Evolutionary conservation across 2,797 vertebrate species (phyloP).

Genomic region (Myiothlypis chrysogaster): DNA sequence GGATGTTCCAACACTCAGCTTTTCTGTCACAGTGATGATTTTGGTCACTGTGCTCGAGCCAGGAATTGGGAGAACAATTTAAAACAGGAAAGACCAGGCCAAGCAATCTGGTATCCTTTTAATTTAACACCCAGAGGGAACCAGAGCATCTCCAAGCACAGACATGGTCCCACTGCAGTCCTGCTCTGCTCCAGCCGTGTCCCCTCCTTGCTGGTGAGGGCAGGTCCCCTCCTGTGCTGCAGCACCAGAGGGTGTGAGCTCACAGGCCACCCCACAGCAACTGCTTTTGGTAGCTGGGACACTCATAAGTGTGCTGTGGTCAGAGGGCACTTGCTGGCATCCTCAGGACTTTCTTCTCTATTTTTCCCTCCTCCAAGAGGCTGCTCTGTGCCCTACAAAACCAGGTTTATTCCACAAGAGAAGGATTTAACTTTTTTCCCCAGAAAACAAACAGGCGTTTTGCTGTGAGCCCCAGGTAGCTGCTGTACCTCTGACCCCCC

Average conservation of each 20-base stretch:
- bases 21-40: not conserved
- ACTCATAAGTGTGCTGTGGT: not conserved
- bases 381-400: not conserved
- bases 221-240: not conserved
- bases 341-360: not conserved
- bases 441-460: not conserved
- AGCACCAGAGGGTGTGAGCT: not conserved
- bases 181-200: not conserved
- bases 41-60: accelerated
- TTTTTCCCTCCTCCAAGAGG: not conserved
- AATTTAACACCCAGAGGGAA: not conserved
- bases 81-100: not conserved
- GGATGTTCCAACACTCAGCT: not conserved
- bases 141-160: not conserved
- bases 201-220: not conserved
- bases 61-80: not conserved
- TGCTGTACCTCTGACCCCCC: not conserved
- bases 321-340: accelerated
- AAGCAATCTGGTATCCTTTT: not conserved
- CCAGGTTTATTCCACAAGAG: not conserved
- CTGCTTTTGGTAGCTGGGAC: not conserved
- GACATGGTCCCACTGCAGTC: not conserved
- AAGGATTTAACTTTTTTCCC: not conserved
- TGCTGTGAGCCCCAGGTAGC: not conserved
- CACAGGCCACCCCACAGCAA: not conserved